Evolutionary conservation across 2,113 vertebrate species (phyloP), one percentile per base, ranked within the genome.

Genomic region (Bubo blakistoni): DNA sequence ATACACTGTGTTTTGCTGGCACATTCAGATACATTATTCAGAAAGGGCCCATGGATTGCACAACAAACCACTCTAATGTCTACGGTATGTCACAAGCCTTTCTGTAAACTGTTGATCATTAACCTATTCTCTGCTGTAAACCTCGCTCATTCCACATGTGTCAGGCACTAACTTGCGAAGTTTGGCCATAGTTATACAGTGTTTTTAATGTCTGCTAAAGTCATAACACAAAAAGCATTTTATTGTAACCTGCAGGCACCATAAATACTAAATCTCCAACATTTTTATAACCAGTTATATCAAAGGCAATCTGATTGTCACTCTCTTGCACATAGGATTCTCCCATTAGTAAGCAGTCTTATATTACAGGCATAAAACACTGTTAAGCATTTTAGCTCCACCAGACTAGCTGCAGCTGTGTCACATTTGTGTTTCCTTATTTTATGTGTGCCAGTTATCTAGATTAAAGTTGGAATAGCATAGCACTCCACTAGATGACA

Each of bases 401-500:
- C 92, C 86, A 97, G 93, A 87, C 84, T 81, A 96, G 89, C 72
- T 94, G 91, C 97, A 98, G 96, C 97, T 98, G 96, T 97, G 96
- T 97, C 91, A 94, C 96, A 97, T 97, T 98, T 98, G 93, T 94
- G 96, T 97, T 97, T 88, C 92, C 81, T 96, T 97, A 85, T 92
- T 98, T 98, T 97, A 94, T 96, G 78, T 88, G 92, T 94, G 94
- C 96, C 94, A 94, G 96, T 97, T 97, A 97, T 96, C 95, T 95
- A 94, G 96, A 97, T 96, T 94, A 97, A 96, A 97, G 96, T 93
- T 98, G 96, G 96, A 97, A 98, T 97, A 97, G 97, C 94, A 82
- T 94, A 94, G 94, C 84, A 97, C 87, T 98, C 94, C 92, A 96
- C 92, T 98, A 97, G 96, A 98, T 97, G 97, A 98, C 97, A 98